Percentiles rank a stretch among this genome's conserved stretches.
Evolutionary conservation across 2,888 invertebrate species (phyloP).

Genomic region (Thalpophila matura): DNA sequence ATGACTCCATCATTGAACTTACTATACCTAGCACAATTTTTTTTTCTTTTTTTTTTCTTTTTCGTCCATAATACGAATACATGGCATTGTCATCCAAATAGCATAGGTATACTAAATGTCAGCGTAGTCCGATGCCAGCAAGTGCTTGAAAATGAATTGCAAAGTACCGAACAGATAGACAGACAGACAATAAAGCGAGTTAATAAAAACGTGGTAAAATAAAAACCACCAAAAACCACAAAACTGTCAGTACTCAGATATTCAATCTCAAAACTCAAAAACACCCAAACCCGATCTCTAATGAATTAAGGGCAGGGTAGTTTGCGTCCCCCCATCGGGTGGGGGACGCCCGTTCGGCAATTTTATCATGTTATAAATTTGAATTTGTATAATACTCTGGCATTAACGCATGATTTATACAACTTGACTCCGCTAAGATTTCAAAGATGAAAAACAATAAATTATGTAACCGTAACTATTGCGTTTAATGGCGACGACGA

Average conservation of each 20-base stretch:
- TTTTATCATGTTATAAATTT: slow-evolving; percentile 91
- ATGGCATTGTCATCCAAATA: too few species aligned
- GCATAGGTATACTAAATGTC: too few species aligned
- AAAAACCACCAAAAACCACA: not conserved
- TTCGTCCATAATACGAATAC: too few species aligned
- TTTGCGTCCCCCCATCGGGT: slow-evolving; percentile 69
- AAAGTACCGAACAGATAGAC: not conserved
- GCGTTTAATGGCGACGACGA: slow-evolving; percentile 82
- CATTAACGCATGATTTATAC: slow-evolving; percentile 91
- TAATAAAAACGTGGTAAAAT: too few species aligned
- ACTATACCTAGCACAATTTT: too few species aligned
- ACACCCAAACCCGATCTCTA: slow-evolving; percentile 68
- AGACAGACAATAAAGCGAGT: too few species aligned
- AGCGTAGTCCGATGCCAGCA: too few species aligned
- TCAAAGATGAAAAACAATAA: slow-evolving; percentile 91
- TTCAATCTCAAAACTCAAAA: slow-evolving; percentile 59
- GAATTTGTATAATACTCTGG: slow-evolving; percentile 90
- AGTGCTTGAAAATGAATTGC: too few species aligned
- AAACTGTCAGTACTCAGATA: slow-evolving; percentile 22
- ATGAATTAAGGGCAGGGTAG: slow-evolving; percentile 86
- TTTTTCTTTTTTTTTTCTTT: too few species aligned
- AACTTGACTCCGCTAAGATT: slow-evolving; percentile 91
- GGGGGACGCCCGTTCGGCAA: slow-evolving; percentile 86
- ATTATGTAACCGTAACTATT: slow-evolving; percentile 89
- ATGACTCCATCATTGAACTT: too few species aligned